phyloP scores from a whole-genome alignment of 2,113 vertebrate genomes.

The Rhagologus leucostigma region DNA sequence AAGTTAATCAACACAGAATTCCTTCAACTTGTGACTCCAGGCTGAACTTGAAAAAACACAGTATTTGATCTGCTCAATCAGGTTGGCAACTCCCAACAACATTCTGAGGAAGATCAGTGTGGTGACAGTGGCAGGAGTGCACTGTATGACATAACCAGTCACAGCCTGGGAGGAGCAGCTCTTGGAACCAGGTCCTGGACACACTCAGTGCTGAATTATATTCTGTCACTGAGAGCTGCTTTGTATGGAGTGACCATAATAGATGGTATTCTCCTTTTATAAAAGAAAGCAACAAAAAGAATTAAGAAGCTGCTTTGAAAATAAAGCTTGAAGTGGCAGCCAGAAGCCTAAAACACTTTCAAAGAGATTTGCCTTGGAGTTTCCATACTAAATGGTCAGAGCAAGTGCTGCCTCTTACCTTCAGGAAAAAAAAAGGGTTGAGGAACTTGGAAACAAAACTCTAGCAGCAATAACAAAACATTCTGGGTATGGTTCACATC shows the following conservation, averaged over 20 bases:
- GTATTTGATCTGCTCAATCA: neutral
- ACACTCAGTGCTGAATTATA: neutral
- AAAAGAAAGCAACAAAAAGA: neutral
- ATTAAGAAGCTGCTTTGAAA: neutral
- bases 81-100: neutral
- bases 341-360: neutral
- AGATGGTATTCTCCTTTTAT: neutral
- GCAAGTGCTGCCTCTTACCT: neutral
- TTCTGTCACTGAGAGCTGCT: neutral
- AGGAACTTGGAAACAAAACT: neutral
- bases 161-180: neutral
- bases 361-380: neutral
- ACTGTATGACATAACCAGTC: neutral
- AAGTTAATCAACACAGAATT: neutral
- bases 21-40: neutral
- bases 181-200: neutral
- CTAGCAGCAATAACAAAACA: neutral
- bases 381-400: neutral
- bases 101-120: neutral
- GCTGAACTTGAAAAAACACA: neutral
- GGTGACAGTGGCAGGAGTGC: neutral
- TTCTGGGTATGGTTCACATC: neutral
- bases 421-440: neutral
- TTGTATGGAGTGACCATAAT: neutral
- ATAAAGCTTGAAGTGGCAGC: neutral